phyloP scores from a whole-genome alignment of 2,797 vertebrate genomes.

The Schizothorax lantsangensis region DNA sequence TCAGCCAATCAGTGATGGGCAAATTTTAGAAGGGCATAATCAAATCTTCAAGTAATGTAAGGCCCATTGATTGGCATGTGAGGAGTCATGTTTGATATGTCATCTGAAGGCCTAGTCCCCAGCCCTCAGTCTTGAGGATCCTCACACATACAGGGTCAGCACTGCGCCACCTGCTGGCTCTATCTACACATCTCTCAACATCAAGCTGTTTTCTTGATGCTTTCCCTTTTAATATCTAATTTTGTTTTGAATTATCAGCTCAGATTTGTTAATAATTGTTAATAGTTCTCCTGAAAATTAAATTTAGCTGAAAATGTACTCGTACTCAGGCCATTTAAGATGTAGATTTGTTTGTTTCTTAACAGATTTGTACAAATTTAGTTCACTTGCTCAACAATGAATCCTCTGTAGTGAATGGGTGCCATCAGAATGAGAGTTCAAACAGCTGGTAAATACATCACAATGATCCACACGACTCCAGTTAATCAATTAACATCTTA shows the following conservation, averaged over 20 bases:
- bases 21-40: not conserved
- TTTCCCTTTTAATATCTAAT: not conserved
- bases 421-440: not conserved
- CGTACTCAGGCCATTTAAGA: not conserved
- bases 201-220: not conserved
- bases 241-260: not conserved
- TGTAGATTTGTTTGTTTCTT: not conserved
- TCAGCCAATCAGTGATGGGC: not conserved
- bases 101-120: not conserved
- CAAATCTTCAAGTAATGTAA: not conserved
- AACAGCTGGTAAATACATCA: not conserved
- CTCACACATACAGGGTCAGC: not conserved
- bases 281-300: not conserved
- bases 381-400: not conserved
- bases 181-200: not conserved
- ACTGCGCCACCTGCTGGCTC: constrained; percentile 20
- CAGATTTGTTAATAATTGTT: not conserved
- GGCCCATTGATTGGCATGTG: not conserved
- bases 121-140: not conserved
- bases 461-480: not conserved
- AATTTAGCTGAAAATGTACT: not conserved
- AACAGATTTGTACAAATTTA: not conserved
- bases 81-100: not conserved
- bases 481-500: not conserved
- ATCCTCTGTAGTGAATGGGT: not conserved